Conservation (phyloP, 2,888 invertebrate species). For the Agrochola lychnidis region DNA sequence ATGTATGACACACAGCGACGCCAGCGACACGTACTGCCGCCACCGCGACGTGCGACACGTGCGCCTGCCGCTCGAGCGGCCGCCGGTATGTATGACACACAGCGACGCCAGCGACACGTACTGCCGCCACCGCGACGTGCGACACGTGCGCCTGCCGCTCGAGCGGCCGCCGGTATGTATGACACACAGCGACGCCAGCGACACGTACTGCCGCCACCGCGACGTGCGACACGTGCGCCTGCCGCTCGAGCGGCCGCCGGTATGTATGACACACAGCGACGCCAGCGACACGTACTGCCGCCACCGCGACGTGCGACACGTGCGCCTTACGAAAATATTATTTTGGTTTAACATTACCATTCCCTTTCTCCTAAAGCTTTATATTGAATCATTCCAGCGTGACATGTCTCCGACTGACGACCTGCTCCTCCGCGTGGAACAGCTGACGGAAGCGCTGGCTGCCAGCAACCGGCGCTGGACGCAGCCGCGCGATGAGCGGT, state of each 20-base stretch:
- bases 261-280: no score
- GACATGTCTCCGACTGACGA: conserved; percentile 68
- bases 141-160: neutral
- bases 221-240: no score
- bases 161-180: neutral
- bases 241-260: no score
- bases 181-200: neutral
- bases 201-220: neutral
- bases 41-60: no score
- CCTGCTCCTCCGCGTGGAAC: conserved; percentile 76
- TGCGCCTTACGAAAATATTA: neutral
- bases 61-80: no score
- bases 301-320: neutral
- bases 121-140: neutral
- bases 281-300: no score
- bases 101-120: no score
- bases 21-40: no score
- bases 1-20: no score
- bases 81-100: no score
- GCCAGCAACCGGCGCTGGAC: conserved; percentile 76
- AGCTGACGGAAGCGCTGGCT: conserved; percentile 74
- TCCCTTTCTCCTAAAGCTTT: neutral
- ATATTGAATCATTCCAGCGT: conserved; percentile 42
- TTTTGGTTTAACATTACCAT: neutral
- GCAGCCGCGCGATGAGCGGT: conserved; percentile 43